Conservation (phyloP, 37 sponge, comb jelly and placozoan genomes). For the Beroe forskalii region DNA sequence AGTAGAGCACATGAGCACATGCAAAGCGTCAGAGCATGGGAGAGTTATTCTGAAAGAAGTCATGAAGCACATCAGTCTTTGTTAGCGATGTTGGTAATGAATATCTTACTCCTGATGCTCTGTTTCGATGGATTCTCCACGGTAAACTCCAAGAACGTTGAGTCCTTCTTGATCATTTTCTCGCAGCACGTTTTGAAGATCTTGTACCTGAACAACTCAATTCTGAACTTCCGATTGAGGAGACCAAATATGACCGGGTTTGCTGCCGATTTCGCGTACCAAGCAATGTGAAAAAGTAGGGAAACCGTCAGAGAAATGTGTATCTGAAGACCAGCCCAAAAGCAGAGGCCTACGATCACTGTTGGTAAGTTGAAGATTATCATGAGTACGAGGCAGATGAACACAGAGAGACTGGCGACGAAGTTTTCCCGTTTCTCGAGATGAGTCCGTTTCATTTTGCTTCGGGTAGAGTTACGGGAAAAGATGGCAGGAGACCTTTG, state of each 20-base stretch:
- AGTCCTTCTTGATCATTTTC: not conserved
- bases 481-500: not conserved
- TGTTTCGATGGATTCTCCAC: not conserved
- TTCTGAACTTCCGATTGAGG: constrained; percentile 11
- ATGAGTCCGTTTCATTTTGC: not conserved
- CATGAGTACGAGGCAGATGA: constrained; percentile 33
- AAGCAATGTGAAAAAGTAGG: constrained; percentile 36
- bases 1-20: too few relatives aligned
- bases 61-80: too few relatives aligned
- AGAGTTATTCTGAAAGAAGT: too few relatives aligned
- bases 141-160: not conserved
- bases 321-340: not conserved
- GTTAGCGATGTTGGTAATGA: not conserved
- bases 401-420: constrained; percentile 22
- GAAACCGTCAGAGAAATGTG: not conserved
- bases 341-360: constrained; percentile 17
- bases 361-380: constrained; percentile 10
- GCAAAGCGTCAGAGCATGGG: too few relatives aligned
- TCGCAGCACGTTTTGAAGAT: constrained; percentile 6
- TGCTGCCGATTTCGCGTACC: constrained; percentile 52
- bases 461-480: not conserved
- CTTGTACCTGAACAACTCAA: not conserved
- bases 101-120: not conserved
- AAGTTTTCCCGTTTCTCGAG: constrained; percentile 44
- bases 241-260: constrained; percentile 43